Conservation (phyloP, 1,140 invertebrate genomes). For the Trachymyrmex cornetzi region DNA sequence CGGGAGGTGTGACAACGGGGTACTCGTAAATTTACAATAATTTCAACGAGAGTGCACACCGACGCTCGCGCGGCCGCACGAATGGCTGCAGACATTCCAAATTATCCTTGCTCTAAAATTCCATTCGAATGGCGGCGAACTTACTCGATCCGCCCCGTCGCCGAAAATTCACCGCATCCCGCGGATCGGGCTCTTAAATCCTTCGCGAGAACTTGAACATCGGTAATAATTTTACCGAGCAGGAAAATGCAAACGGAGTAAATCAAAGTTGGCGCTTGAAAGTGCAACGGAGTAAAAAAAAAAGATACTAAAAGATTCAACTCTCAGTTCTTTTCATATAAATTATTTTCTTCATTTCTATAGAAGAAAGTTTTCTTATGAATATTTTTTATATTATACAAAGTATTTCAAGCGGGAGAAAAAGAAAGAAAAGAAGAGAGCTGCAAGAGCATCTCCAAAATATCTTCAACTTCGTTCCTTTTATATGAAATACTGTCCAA, state of each 20-base stretch:
- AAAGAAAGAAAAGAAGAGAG: not conserved
- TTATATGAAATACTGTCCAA: constrained; percentile 34
- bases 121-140: constrained; percentile 29
- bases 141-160: not conserved
- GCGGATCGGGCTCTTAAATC: constrained; percentile 28
- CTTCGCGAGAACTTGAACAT: constrained; percentile 19
- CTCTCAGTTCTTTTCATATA: not conserved
- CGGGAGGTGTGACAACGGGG: constrained; percentile 78
- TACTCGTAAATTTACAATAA: constrained; percentile 82
- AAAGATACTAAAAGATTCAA: not conserved
- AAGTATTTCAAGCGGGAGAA: constrained; percentile 14
- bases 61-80: constrained; percentile 22
- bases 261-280: constrained; percentile 34
- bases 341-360: not conserved
- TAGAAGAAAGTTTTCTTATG: not conserved
- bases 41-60: constrained; percentile 76
- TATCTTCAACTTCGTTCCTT: constrained; percentile 1
- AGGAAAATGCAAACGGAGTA: constrained; percentile 5
- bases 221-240: constrained; percentile 7
- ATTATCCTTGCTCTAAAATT: constrained; percentile 62
- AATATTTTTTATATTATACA: constrained; percentile 15
- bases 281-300: not conserved
- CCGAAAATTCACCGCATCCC: constrained; percentile 32
- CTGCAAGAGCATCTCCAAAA: constrained; percentile 19
- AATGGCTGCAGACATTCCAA: constrained; percentile 67